Base-by-base conservation (phyloP, 2,797 vertebrate species). In the Thunnus albacares region DNA sequence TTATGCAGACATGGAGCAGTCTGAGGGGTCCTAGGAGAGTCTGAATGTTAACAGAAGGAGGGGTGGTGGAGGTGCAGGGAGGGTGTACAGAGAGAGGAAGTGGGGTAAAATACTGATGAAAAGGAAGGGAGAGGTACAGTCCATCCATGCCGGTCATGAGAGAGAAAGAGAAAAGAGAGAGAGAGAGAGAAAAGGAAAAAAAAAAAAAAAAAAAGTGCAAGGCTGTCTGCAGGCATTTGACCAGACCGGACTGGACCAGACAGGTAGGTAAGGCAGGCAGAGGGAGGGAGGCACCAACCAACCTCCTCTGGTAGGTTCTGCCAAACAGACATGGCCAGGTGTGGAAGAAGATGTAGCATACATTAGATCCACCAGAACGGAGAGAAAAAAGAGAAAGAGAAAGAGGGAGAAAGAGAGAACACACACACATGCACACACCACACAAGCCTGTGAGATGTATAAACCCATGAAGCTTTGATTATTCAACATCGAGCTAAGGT, bases 301-400 rank as follows among this genome's bases (percentile, higher is more conserved):
- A 96, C 96, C 96, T 96, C 96, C 95, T 95, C 95, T 94, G 92
- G 96, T 92, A 95, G 94, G 94, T 95, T 91, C 95, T 96, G 94
- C 93, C 93, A 95, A 93, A 93, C 84, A 94, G 91, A 95, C 85
- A 93, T 91, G 93, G 94, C 90, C 93, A 89, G 91, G 91, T 92
- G 93, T 83, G 87, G 92, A 92, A 93, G 92, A 92, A 93, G 93
- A 91, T 90, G 92, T 88, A 92, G 92, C 81, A 91, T 87, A 93
- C 79, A 94, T 93, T 87, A 94, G 91, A 92, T 95, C 93, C 94
- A 94, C 87, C 92, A 94, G 91, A 93, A 91, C 76, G 91, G 79
- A 93, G 91, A 93, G 87, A 91, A 80, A 89, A 88, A 90, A 79
- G 84, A 76, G 35, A 88, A 90, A 79, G 84, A 76, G 35, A 83